Conservation (phyloP, 1,140 invertebrate species). For the Eurosta solidaginis region DNA sequence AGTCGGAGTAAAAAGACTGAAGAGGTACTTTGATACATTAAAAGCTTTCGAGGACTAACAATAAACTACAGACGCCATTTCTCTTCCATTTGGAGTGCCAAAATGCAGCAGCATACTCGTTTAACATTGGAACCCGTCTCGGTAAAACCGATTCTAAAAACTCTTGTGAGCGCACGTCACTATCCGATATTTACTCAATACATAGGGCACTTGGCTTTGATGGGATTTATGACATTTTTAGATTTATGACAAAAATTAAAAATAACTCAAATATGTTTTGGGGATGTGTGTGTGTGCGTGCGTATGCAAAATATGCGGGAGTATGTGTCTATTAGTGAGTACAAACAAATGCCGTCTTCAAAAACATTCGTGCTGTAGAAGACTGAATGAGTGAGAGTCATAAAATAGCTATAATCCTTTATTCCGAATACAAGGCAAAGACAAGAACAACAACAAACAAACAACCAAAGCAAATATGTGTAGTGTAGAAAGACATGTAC, state of each 20-base stretch:
- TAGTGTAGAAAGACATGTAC: not conserved
- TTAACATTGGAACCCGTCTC: too few relatives aligned
- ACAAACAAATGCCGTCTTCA: conserved; percentile 21
- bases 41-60: too few relatives aligned
- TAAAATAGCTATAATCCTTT: conserved; percentile 13
- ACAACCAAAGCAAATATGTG: too few relatives aligned
- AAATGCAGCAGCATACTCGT: too few relatives aligned
- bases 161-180: not conserved
- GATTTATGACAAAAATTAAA: conserved; percentile 23
- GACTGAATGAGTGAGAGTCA: not conserved
- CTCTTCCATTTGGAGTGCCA: too few relatives aligned
- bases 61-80: too few relatives aligned
- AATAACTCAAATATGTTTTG: conserved; percentile 5
- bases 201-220: not conserved
- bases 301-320: too few relatives aligned
- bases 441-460: too few relatives aligned
- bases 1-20: too few relatives aligned
- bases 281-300: not conserved
- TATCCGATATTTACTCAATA: not conserved
- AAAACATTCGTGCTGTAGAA: not conserved
- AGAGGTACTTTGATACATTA: too few relatives aligned
- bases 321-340: not conserved
- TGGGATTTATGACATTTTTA: not conserved
- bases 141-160: too few relatives aligned
- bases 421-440: not conserved